These are phyloP conservation scores for Bergia sp. DNA, from an alignment of 92 coral and sea anemone species.

Conservation along the genomic window DNA sequence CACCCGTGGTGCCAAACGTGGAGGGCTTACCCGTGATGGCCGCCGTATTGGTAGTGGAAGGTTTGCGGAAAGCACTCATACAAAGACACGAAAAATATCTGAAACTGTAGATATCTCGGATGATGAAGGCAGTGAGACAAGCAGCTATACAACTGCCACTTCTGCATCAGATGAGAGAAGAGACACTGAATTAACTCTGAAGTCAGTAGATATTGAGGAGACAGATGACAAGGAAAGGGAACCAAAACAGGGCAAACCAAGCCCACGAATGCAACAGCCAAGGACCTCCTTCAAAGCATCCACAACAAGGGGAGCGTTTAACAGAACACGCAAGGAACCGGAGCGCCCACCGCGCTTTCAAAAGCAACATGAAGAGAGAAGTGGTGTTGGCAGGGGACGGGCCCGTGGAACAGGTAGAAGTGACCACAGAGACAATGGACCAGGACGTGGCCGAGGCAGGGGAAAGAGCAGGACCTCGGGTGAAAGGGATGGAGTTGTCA, in stretches of 20 bases:
- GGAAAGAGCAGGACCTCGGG: constrained; percentile 67
- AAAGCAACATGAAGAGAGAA: constrained; percentile 90
- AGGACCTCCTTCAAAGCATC: constrained; percentile 61
- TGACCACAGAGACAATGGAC: constrained; percentile 65
- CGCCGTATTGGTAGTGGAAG: constrained; percentile 86
- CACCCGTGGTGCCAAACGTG: constrained; percentile 70
- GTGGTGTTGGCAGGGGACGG: constrained; percentile 70
- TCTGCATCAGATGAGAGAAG: constrained; percentile 91
- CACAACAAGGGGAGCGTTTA: constrained; percentile 61
- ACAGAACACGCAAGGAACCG: constrained; percentile 71
- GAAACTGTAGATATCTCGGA: constrained; percentile 75
- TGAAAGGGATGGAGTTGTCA: constrained; percentile 42
- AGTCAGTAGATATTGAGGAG: constrained; percentile 45
- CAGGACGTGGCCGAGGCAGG: constrained; percentile 57
- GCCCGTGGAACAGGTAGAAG: constrained; percentile 60
- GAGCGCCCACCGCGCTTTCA: constrained; percentile 98
- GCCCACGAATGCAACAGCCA: constrained; percentile 42
- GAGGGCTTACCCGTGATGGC: constrained; percentile 61
- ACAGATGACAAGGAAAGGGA: constrained; percentile 57
- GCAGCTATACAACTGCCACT: constrained; percentile 88
- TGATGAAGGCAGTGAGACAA: constrained; percentile 82
- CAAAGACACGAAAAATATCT: constrained; percentile 58
- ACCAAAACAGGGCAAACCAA: constrained; percentile 34
- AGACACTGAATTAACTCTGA: constrained; percentile 46
- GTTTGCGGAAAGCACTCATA: constrained; percentile 51